These are phyloP conservation scores for Melanostoma mellinum DNA, from an alignment of 2,888 invertebrate genomes.

Conservation along the genomic window DNA sequence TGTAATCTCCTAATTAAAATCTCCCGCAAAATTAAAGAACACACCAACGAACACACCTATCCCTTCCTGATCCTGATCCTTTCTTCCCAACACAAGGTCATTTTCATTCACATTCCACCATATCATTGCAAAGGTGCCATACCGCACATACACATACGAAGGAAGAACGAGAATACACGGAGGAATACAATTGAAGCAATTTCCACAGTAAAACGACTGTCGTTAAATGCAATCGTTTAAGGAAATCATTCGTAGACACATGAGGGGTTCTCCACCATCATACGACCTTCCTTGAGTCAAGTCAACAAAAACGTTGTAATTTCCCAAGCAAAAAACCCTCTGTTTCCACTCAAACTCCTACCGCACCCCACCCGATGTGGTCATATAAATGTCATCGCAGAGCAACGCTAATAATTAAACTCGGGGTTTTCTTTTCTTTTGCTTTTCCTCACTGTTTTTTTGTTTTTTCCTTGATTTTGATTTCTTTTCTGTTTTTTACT, in stretches of 20 bases:
- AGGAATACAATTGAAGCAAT: slow-evolving; percentile 64
- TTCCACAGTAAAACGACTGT: slow-evolving; percentile 47
- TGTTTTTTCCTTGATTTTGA: neutral
- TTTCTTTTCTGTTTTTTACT: neutral
- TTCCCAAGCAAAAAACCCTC: slow-evolving; percentile 21
- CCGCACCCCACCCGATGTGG: slow-evolving; percentile 21
- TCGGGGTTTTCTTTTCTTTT: slow-evolving; percentile 38
- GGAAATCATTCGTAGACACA: slow-evolving; percentile 55
- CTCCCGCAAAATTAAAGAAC: slow-evolving; percentile 71
- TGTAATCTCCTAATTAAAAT: slow-evolving; percentile 73
- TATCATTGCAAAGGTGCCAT: slow-evolving; percentile 42
- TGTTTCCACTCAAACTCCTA: slow-evolving; percentile 5
- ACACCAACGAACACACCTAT: slow-evolving; percentile 22
- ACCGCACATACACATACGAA: slow-evolving; percentile 24
- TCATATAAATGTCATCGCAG: slow-evolving; percentile 64
- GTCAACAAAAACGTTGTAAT: slow-evolving; percentile 38
- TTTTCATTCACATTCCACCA: slow-evolving; percentile 47
- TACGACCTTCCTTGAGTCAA: slow-evolving; percentile 2
- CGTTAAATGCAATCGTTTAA: slow-evolving; percentile 68
- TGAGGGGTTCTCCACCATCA: neutral
- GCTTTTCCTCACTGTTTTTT: slow-evolving; percentile 9
- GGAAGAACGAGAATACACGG: too few species aligned
- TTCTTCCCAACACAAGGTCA: slow-evolving; percentile 50
- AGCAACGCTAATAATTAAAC: slow-evolving; percentile 61
- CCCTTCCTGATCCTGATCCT: neutral